Conservation (phyloP, 2,113 vertebrate species). For the Collichthys lucidus region DNA sequence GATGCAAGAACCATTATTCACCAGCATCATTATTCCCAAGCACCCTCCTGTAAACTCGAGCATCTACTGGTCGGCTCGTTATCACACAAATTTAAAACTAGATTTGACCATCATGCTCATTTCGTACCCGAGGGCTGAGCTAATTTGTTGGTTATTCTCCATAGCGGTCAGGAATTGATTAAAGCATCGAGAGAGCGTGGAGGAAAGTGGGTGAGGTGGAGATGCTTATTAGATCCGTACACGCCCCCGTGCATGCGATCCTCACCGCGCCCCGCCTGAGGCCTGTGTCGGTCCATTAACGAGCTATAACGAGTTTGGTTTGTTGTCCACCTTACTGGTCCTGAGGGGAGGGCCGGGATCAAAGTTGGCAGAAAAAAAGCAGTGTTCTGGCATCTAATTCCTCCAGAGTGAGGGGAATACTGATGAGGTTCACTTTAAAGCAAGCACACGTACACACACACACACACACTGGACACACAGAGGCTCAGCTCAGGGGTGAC, state of each 20-base stretch:
- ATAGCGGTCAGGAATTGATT: conserved; percentile 56
- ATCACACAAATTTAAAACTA: conserved; percentile 45
- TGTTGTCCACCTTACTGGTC: conserved; percentile 75
- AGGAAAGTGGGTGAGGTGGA: conserved; percentile 33
- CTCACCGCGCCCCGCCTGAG: conserved; percentile 42
- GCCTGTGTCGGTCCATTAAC: conserved; percentile 66
- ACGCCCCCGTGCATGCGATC: conserved; percentile 38
- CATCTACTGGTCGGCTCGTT: conserved; percentile 34
- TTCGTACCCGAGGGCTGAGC: conserved; percentile 57
- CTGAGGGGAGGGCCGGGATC: conserved; percentile 72
- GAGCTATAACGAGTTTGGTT: conserved; percentile 70
- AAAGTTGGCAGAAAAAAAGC: conserved; percentile 81
- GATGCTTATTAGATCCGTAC: conserved; percentile 42
- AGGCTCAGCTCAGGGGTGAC: conserved; percentile 58
- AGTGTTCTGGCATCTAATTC: conserved; percentile 81
- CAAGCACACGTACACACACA: conserved; percentile 14
- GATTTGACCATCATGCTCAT: conserved; percentile 63
- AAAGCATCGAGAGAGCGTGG: conserved; percentile 35
- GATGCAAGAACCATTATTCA: conserved; percentile 59
- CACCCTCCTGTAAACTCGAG: conserved; percentile 41
- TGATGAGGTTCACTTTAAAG: conserved; percentile 72
- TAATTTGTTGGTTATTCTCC: conserved; percentile 67
- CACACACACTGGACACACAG: conserved; percentile 32
- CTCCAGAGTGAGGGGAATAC: conserved; percentile 76
- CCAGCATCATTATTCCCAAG: conserved; percentile 54